Evolutionary conservation across 1,140 invertebrate genomes (phyloP).

Genomic region (Formica selysi): DNA sequence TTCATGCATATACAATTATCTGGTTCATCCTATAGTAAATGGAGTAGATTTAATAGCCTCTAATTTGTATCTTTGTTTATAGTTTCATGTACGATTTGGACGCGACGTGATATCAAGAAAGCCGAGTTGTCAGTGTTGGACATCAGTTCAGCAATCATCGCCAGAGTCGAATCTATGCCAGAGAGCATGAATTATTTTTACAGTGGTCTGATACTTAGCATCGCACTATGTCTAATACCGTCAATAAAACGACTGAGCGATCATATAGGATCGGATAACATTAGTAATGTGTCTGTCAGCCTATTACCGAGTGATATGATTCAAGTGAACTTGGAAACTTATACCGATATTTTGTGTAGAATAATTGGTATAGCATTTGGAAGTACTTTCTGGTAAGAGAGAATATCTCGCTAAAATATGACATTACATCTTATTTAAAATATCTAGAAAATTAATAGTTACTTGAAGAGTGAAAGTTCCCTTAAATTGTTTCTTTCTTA

Average conservation of each 20-base stretch:
- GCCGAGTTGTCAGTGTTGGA: slow-evolving; percentile 97
- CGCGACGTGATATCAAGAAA: slow-evolving; percentile 95
- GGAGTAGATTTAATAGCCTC: neutral
- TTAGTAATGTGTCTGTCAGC: slow-evolving; percentile 78
- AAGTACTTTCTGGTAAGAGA: slow-evolving; percentile 81
- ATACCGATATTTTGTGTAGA: slow-evolving; percentile 79
- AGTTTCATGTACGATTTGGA: slow-evolving; percentile 98
- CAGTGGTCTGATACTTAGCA: slow-evolving; percentile 88
- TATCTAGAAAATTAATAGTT: slow-evolving; percentile 19
- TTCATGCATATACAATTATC: too few relatives aligned
- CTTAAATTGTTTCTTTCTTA: slow-evolving; percentile 81
- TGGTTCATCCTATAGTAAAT: neutral
- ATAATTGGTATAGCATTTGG: slow-evolving; percentile 85
- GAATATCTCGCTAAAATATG: neutral
- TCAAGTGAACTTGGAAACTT: slow-evolving; percentile 79
- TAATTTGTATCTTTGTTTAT: slow-evolving; percentile 65
- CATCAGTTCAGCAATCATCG: slow-evolving; percentile 97
- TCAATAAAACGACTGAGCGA: slow-evolving; percentile 87
- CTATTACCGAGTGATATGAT: slow-evolving; percentile 83
- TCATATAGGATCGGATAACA: slow-evolving; percentile 79
- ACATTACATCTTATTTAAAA: slow-evolving; percentile 28
- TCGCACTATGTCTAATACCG: slow-evolving; percentile 87
- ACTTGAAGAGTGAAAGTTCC: neutral
- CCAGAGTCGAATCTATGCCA: slow-evolving; percentile 93
- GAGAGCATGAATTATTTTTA: slow-evolving; percentile 95